Base-by-base conservation (phyloP, 2,797 vertebrate species). In the Lepus oiostolus region DNA sequence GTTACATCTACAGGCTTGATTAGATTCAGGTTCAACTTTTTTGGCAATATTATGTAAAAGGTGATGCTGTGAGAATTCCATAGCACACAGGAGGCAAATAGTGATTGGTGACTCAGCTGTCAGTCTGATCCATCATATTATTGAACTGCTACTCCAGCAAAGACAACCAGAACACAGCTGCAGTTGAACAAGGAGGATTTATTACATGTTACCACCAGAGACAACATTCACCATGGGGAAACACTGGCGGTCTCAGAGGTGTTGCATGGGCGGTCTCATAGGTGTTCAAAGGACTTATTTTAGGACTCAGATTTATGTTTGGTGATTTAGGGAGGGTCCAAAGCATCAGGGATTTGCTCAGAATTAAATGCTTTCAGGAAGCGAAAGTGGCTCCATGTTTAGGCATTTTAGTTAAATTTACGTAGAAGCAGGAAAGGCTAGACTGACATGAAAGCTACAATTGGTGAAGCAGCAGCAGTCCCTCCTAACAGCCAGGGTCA, bases 1-100 rank as follows among this genome's bases (percentile, higher is more conserved):
- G 26, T 85, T 89, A 83, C 63, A 77, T 52, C 42, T 68, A 63
- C 58, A 93, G 77, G 26, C 22, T 93, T 26, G 75, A 42, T 94
- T 67, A 91, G 81, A 91, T 81, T 67, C 3, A 30, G 9, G 26
- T 35, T 92, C 65, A 65, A 26, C 7, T 22, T 75, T 85, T 74
- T 50, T 26, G 19, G 71, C 71, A 47, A 26, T 22, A 74, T 83
- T 32, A 35, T 62, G 21, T 58, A n/a, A n/a, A 30, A 35, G 75
- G 17, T 63, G 63, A 58, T 24, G 11, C 50, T 26, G 9, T 4
- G 47, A 58, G 4, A 30, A 19, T 70, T 19, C 77, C 58, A 4
- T 35, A 35, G 12, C 2, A 10, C 32, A 7, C 13, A 26, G 87
- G 52, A 85, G n/a, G 10, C 16, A 19, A 38, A 30, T 7, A 30